A percentile compares a stretch with the other conserved stretches of the same genome.
Evolutionary conservation across 1,140 invertebrate genomes (phyloP).

Genomic region (Belonocnema kinseyi): DNA sequence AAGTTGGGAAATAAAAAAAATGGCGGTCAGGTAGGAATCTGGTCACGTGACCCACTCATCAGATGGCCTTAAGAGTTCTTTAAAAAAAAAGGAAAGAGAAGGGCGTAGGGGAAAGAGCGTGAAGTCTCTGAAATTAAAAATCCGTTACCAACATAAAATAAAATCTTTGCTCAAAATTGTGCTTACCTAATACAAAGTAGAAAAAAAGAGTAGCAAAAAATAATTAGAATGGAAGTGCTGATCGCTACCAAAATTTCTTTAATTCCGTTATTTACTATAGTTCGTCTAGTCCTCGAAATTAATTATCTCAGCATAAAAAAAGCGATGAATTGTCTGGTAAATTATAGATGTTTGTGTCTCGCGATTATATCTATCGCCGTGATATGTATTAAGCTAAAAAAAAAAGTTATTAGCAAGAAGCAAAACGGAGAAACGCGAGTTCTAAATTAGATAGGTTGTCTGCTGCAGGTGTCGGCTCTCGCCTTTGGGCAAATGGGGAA

Average conservation of each 20-base stretch:
- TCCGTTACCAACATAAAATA: no score
- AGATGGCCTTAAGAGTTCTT: no score
- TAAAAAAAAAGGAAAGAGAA: no score
- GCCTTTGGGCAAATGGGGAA: slow-evolving; percentile 33
- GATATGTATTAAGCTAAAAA: slow-evolving; percentile 3
- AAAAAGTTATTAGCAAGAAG: not conserved
- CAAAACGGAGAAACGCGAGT: slow-evolving; percentile 23
- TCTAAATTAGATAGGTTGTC: slow-evolving; percentile 54
- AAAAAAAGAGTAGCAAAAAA: no score
- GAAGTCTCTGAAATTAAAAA: not conserved
- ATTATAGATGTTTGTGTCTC: no score
- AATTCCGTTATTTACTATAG: not conserved
- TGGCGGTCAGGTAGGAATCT: no score
- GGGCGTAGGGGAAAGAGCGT: no score
- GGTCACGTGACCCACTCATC: no score
- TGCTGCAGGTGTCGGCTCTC: slow-evolving; percentile 44
- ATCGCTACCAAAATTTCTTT: not conserved
- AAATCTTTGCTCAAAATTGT: no score
- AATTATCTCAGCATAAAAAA: not conserved
- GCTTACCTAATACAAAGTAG: no score
- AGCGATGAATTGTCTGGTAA: not conserved
- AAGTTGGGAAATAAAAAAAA: no score
- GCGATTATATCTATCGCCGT: no score
- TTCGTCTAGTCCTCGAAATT: not conserved
- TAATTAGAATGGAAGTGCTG: not conserved